These are phyloP conservation scores for Natrix natrix DNA, from an alignment of 2,797 vertebrate species.

Conservation along the genomic window DNA sequence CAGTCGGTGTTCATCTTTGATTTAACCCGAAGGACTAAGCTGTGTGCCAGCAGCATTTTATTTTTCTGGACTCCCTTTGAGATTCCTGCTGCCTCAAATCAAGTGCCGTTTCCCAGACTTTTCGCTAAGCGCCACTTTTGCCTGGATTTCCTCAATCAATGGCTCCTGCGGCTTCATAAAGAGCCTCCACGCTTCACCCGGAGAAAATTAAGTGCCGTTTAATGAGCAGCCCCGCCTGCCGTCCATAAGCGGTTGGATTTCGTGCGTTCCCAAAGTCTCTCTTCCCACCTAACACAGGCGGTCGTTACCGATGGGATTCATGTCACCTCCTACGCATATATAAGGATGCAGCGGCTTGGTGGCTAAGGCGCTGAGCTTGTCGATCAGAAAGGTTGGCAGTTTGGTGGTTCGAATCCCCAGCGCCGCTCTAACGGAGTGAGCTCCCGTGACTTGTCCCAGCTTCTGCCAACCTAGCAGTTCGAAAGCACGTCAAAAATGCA, in stretches of 20 bases:
- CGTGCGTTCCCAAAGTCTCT: constrained; percentile 17
- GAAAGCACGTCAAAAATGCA: too few species aligned
- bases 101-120: constrained; percentile 23
- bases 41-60: too few species aligned
- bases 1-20: too few species aligned
- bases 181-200: not conserved
- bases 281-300: not conserved
- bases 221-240: not conserved
- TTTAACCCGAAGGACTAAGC: not conserved
- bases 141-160: constrained; percentile 13
- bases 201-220: constrained; percentile 40
- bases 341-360: too few species aligned
- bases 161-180: constrained; percentile 6
- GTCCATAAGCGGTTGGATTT: constrained; percentile 16
- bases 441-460: too few species aligned
- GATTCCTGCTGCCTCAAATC: not conserved
- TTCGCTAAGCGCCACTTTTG: not conserved
- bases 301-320: not conserved
- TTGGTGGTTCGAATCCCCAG: too few species aligned
- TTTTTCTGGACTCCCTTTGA: not conserved
- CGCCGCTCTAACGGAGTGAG: too few species aligned
- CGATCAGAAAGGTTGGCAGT: too few species aligned
- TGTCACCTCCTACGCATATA: not conserved
- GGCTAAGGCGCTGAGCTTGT: too few species aligned
- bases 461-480: too few species aligned